Conservation (phyloP, 2,113 vertebrate species). For the Zosterops japonicus region DNA sequence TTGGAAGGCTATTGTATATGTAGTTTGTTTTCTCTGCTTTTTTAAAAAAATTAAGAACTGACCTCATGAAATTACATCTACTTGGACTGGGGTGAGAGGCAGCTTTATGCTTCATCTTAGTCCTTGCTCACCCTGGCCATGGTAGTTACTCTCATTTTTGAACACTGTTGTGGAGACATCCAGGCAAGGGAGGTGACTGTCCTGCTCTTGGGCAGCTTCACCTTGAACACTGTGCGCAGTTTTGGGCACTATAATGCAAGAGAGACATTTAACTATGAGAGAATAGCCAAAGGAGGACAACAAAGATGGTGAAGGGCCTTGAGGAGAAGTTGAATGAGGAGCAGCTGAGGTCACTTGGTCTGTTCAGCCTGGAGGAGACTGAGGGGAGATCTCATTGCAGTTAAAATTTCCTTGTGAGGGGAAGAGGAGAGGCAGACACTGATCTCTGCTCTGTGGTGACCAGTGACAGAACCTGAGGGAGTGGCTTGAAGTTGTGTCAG, state of each 20-base stretch:
- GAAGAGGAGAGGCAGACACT: not conserved
- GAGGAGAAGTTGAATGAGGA: not conserved
- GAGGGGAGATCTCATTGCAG: fast-evolving
- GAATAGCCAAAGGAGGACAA: not conserved
- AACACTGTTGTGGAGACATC: not conserved
- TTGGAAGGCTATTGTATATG: not conserved
- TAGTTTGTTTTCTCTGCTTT: not conserved
- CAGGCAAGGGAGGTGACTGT: not conserved
- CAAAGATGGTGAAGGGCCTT: not conserved
- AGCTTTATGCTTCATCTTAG: not conserved
- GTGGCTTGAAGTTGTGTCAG: too few relatives aligned
- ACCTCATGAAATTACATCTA: not conserved
- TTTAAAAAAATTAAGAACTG: not conserved
- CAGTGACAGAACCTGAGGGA: not conserved
- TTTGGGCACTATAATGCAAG: not conserved
- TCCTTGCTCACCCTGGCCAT: not conserved
- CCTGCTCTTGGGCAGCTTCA: not conserved
- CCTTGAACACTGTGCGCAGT: not conserved
- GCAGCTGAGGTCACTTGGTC: not conserved
- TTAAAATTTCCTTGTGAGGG: fast-evolving
- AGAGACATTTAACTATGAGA: not conserved
- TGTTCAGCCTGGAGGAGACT: not conserved
- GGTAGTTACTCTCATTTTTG: not conserved
- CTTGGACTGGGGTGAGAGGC: not conserved
- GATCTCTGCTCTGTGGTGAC: not conserved